These are phyloP conservation scores for Brevimyrus niger DNA, from an alignment of 2,113 vertebrate genomes.

Conservation along the genomic window DNA sequence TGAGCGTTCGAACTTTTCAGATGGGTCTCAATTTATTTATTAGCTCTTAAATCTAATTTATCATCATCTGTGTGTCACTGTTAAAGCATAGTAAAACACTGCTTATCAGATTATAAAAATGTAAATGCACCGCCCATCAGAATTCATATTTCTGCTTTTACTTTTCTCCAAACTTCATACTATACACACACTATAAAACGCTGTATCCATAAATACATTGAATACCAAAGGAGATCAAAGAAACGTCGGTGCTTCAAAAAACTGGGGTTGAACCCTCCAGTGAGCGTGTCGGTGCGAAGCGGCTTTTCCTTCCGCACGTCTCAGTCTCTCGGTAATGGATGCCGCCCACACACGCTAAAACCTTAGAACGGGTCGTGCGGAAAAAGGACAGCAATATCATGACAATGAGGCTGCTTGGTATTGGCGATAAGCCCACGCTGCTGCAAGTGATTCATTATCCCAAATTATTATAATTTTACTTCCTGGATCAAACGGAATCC, in stretches of 20 bases:
- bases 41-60: neutral
- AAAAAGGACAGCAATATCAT: conserved; percentile 9
- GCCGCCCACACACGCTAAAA: conserved; percentile 16
- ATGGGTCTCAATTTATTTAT: neutral
- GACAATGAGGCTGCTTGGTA: conserved; percentile 10
- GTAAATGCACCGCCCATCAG: neutral
- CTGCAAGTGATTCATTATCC: neutral
- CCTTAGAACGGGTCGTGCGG: conserved; percentile 18
- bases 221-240: neutral
- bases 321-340: neutral
- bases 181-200: neutral
- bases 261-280: neutral
- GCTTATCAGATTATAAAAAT: neutral
- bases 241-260: neutral
- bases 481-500: neutral
- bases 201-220: neutral
- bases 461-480: conserved; percentile 7
- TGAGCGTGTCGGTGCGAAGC: neutral
- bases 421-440: conserved; percentile 21
- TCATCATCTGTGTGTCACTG: neutral
- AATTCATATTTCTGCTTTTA: neutral
- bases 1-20: neutral
- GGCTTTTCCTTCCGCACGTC: neutral
- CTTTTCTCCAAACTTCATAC: neutral
- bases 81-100: neutral